Percentiles rank a stretch among this genome's conserved stretches.
Conservation (phyloP, 2,797 vertebrate species). For the Apodemus agrarius region DNA sequence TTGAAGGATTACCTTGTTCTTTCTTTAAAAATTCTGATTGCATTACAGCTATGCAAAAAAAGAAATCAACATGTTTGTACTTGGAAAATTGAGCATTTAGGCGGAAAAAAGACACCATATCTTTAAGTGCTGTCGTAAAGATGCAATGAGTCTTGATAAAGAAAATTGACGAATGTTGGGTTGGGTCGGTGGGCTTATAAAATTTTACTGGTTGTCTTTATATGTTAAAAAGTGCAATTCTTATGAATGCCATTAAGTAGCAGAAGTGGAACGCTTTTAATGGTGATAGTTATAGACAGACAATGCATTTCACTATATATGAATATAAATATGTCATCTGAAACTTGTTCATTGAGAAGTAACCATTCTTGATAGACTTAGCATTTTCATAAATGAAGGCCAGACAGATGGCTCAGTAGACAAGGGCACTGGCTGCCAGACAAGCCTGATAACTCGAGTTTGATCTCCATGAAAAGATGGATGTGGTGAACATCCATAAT, state of each 20-base stretch:
- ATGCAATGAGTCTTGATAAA: neutral
- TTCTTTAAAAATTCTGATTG: slow-evolving; percentile 1
- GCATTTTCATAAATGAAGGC: neutral
- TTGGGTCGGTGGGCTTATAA: neutral
- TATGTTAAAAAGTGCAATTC: slow-evolving; percentile 8
- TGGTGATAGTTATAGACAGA: neutral
- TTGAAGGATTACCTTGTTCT: neutral
- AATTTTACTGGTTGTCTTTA: neutral
- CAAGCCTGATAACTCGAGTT: neutral
- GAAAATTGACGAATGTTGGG: neutral
- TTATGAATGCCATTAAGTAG: neutral
- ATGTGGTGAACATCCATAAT: neutral
- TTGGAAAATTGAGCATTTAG: neutral
- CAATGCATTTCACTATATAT: neutral
- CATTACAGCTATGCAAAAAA: neutral
- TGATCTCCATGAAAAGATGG: neutral
- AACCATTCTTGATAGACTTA: neutral
- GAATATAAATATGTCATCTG: neutral
- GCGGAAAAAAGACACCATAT: neutral
- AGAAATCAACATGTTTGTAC: neutral
- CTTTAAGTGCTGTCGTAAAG: slow-evolving; percentile 20
- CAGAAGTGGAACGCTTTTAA: neutral
- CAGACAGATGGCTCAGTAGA: neutral
- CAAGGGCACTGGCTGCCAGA: neutral
- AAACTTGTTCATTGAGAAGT: slow-evolving; percentile 11